Base-by-base conservation (phyloP, 1,140 invertebrate genomes). In the Bombus terrestris region DNA sequence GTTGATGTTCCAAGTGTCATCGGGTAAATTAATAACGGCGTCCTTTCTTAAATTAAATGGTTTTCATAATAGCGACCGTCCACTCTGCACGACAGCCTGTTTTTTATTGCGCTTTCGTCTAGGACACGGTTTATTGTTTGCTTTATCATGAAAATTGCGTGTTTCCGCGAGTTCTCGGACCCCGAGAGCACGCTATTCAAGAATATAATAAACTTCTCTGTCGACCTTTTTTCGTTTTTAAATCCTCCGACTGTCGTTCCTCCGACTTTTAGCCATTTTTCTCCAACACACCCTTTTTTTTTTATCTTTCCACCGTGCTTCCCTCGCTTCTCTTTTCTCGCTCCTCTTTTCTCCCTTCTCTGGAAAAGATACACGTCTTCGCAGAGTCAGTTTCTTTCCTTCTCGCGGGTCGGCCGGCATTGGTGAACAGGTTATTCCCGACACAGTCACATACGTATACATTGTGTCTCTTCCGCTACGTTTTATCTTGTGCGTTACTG, bases 61-160 rank as follows among this genome's bases (percentile, higher is more conserved):
- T 68, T 39, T 18, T 64, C 47, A 41, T 13, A 37, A 62, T 41
- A 28, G 53, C 35, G 28, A n/a, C 37, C 74, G 53, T 32, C 73
- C 73, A 35, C 43, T 80, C 82, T 2, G 12, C 64, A 59, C 74
- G 82, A 35, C 32, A 35, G 15, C 8, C 18, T 53, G 47, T 53
- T 22, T 76, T 71, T 35, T 78, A 78, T 71, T 59, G n/a, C 53
- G 13, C 22, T 57, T n/a, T 8, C 47, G n/a, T 32, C 68, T 22
- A 13, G 41, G 76, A 39, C 41, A 43, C 59, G 57, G 12, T 85
- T 73, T 73, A 80, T 85, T 85, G 76, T 80, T 80, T 71, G 83
- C 68, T 64, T 80, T 80, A 59, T 85, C 75, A 73, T 59, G 69
- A 80, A 73, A 80, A 85, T 80, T 80, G 83, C 68, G 64, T 39